Base-by-base conservation (phyloP, 2,888 invertebrate genomes). In the Galerucella pusilla region DNA sequence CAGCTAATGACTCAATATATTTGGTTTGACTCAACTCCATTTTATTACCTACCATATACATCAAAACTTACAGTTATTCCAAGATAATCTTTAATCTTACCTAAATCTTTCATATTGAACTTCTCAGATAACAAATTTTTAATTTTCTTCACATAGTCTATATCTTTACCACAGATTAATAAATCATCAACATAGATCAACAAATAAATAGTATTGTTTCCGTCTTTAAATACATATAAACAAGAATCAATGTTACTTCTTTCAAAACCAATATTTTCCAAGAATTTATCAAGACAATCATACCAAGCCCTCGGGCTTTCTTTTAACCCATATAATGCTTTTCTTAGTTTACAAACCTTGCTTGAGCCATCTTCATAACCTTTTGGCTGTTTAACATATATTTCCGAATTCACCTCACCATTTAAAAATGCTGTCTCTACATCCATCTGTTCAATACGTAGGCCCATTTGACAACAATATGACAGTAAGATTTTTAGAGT, bases 391-490 rank as follows among this genome's bases (percentile, higher is more conserved):
- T 75, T 68, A 25, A 80, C 73, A 71, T 78, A 82, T 16, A 81
- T 79, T 65, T 79, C 74, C 16, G 80, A 80, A 16, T 75, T 71
- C n/a, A 81, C 75, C 16, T 75, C 72, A 20, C 79, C 78, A 74
- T 82, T 76, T 63, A 81, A 70, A 78, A 82, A 82, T 14, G 82
- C 81, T 68, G 79, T 75, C 79, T 20, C 20, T 20, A 20, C 20
- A 77, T 82, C 80, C 75, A 80, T 78, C 65, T 81, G 80, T 45
- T 79, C 42, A 35, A 81, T 76, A 65, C 61, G 6, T 45, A 74
- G 74, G 54, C 57, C 49, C 42, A 67, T 71, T 59, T 74, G 20
- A 20, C 20, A 20, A 20, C 20, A 20, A 20, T 20, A 20, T 20
- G 20, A 20, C 20, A 20, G 20, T 20, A 20, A 20, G 20, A 20